Evolutionary conservation across 2,888 invertebrate species (phyloP).

Genomic region (Mimas tiliae): DNA sequence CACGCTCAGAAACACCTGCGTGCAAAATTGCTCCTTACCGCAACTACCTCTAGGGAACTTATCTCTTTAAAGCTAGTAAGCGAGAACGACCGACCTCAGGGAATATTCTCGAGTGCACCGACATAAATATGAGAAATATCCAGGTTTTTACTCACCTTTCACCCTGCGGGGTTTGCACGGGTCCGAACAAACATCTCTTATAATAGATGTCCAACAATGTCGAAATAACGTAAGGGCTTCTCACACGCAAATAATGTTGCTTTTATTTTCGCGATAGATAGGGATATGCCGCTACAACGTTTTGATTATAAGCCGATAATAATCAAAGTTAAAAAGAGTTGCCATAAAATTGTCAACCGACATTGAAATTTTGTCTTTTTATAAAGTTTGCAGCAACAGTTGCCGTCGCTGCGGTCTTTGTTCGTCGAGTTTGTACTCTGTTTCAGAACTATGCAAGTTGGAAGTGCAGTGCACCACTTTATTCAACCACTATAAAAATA

Average conservation of each 20-base stretch:
- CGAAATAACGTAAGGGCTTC: slow-evolving; percentile 58
- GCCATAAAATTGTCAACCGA: background rate
- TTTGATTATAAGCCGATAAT: background rate
- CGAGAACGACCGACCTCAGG: slow-evolving; percentile 64
- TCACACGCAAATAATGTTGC: slow-evolving; percentile 45
- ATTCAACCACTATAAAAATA: slow-evolving; percentile 64
- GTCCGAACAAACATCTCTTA: slow-evolving; percentile 68
- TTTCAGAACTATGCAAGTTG: slow-evolving; percentile 58
- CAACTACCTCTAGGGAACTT: slow-evolving; percentile 61
- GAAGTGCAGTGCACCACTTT: slow-evolving; percentile 62
- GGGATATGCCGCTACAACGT: background rate
- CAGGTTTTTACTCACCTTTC: slow-evolving; percentile 78
- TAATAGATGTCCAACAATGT: slow-evolving; percentile 75
- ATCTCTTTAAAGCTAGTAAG: slow-evolving; percentile 57
- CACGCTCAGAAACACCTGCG: slow-evolving; percentile 79
- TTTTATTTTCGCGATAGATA: slow-evolving; percentile 40
- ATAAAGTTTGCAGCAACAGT: slow-evolving; percentile 70
- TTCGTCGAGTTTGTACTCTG: slow-evolving; percentile 58
- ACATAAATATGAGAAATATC: slow-evolving; percentile 84
- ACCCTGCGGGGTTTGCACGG: slow-evolving; percentile 51
- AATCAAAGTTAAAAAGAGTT: background rate
- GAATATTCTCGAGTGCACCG: slow-evolving; percentile 82
- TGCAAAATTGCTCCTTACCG: slow-evolving; percentile 75
- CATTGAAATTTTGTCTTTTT: slow-evolving; percentile 48
- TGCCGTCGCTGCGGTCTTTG: slow-evolving; percentile 66